phyloP scores from a whole-genome alignment of 2,888 invertebrate species.

The Drosophila antonietae region DNA sequence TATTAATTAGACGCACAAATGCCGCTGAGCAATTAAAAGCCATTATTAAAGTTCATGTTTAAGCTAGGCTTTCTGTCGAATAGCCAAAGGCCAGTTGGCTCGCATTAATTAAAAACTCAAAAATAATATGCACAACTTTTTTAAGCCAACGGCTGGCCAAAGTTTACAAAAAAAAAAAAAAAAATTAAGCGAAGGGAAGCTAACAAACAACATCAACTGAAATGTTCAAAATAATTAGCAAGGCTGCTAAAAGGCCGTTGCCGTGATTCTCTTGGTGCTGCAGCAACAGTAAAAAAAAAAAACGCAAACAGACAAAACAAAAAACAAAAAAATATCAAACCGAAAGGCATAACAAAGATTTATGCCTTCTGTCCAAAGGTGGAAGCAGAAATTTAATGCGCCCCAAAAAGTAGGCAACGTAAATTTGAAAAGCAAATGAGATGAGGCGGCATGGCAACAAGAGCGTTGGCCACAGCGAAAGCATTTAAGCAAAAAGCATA shows the following conservation, averaged over 20 bases:
- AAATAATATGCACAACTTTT: conserved; percentile 43
- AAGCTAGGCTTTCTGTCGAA: conserved; percentile 23
- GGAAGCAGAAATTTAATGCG: conserved; percentile 68
- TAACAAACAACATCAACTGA: conserved; percentile 29
- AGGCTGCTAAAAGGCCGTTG: conserved; percentile 29
- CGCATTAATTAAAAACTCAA: conserved; percentile 51
- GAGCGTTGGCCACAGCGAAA: conserved; percentile 38
- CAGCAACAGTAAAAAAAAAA: not conserved
- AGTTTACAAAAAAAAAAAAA: conserved; percentile 8
- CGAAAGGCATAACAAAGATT: conserved; percentile 69
- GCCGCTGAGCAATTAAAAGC: conserved; percentile 46
- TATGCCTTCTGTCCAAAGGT: conserved; percentile 63
- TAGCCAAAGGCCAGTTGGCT: conserved; percentile 18
- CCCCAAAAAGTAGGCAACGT: conserved; percentile 50
- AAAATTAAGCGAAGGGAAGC: not conserved
- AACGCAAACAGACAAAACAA: not conserved
- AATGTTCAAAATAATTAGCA: conserved; percentile 54
- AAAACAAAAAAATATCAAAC: not conserved
- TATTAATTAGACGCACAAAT: conserved; percentile 36
- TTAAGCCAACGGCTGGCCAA: conserved; percentile 26
- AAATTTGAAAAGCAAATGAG: conserved; percentile 21
- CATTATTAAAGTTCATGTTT: conserved; percentile 58
- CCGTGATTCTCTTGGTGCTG: conserved; percentile 41
- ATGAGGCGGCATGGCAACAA: conserved; percentile 17
- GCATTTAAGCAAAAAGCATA: conserved; percentile 72